Percentiles rank a stretch among this genome's conserved stretches.
Conservation (phyloP, 2,113 vertebrate genomes). For the Anolis carolinensis region DNA sequence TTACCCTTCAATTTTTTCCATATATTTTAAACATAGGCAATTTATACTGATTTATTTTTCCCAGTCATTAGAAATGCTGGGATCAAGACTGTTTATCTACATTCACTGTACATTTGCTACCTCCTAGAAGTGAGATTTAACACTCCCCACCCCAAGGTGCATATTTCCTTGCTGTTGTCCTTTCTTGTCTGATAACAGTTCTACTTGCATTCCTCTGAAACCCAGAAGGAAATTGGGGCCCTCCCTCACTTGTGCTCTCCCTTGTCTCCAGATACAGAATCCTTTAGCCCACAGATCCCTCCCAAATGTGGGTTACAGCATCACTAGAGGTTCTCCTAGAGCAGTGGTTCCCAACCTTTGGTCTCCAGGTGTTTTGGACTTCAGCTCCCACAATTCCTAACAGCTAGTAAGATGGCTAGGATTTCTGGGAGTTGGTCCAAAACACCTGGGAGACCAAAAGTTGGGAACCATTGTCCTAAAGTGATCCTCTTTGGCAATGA, state of each 20-base stretch:
- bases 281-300: background rate
- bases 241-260: background rate
- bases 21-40: conserved; percentile 37
- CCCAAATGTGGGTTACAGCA: no score
- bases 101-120: background rate
- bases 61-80: rapidly evolving
- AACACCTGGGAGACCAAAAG: no score
- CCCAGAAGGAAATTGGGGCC: background rate
- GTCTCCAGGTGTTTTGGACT: no score
- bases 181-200: background rate
- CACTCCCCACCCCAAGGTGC: no score
- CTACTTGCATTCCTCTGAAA: background rate
- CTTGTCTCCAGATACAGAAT: background rate
- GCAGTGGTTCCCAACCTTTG: no score
- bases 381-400: no score
- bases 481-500: no score
- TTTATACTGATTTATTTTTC: conserved; percentile 54
- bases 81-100: background rate
- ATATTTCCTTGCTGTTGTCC: background rate
- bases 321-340: no score
- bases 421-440: no score
- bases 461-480: no score
- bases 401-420: no score
- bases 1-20: conserved; percentile 30
- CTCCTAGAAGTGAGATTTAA: background rate